A percentile compares a stretch with the other conserved stretches of the same genome.
Evolutionary conservation across 2,888 invertebrate genomes (phyloP).

Genomic region (Epinotia demarniana): DNA sequence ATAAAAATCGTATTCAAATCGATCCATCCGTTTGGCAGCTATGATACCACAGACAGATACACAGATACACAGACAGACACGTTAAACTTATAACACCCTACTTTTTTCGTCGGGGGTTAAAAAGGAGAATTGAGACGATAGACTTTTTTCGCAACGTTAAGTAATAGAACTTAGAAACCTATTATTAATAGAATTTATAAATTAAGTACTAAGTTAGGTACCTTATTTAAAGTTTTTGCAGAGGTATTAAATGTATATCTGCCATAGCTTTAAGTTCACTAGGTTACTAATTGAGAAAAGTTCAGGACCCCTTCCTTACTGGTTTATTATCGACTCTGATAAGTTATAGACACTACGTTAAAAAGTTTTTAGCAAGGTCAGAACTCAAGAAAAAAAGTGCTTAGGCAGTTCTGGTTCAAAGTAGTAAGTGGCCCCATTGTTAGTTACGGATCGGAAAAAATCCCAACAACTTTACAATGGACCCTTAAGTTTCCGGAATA

Average conservation of each 20-base stretch:
- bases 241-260: not conserved
- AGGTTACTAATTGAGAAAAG: not conserved
- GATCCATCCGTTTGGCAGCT: too few relatives aligned
- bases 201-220: too few relatives aligned
- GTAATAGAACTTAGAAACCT: too few relatives aligned
- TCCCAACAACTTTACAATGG: conserved; percentile 33
- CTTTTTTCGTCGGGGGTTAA: too few relatives aligned
- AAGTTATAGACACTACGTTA: conserved; percentile 5
- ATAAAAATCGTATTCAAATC: too few relatives aligned
- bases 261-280: not conserved
- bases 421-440: conserved; percentile 43
- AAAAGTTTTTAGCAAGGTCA: conserved; percentile 28
- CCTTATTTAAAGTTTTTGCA: not conserved
- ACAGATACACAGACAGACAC: too few relatives aligned
- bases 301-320: not conserved
- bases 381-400: conserved; percentile 24
- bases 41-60: too few relatives aligned
- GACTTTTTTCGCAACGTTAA: too few relatives aligned
- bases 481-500: conserved; percentile 27
- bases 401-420: conserved; percentile 35
- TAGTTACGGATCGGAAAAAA: conserved; percentile 37
- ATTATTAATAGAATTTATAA: too few relatives aligned
- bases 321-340: not conserved
- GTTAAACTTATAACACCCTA: too few relatives aligned
- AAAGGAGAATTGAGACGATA: too few relatives aligned